Percentiles rank a stretch among this genome's conserved stretches.
Evolutionary conservation across 2,797 vertebrate species (phyloP).

Genomic region (Erethizon dorsatum): DNA sequence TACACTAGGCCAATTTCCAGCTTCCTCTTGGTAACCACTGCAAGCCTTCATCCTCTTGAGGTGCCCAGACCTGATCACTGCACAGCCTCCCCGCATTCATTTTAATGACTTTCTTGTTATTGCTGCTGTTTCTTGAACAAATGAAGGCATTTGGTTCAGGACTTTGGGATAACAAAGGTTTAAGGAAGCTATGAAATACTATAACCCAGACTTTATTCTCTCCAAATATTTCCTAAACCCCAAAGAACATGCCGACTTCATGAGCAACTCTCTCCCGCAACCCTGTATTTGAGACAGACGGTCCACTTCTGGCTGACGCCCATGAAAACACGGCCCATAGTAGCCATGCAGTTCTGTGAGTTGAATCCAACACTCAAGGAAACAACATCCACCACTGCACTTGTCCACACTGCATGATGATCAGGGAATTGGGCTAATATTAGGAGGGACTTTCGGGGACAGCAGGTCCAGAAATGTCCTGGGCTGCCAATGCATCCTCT

Average conservation of each 20-base stretch:
- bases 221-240: not conserved
- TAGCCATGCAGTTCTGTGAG: not conserved
- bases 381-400: rapidly evolving
- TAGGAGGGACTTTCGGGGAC: not conserved
- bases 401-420: rapidly evolving
- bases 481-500: rapidly evolving
- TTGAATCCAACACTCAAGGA: not conserved
- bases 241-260: not conserved
- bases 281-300: not conserved
- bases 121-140: not conserved
- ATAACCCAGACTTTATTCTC: not conserved
- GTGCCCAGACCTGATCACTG: rapidly evolving
- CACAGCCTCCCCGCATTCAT: rapidly evolving
- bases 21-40: not conserved
- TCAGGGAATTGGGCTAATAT: not conserved
- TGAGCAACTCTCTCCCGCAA: not conserved
- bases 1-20: rapidly evolving
- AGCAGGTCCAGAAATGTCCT: rapidly evolving
- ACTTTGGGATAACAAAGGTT: not conserved
- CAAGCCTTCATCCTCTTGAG: rapidly evolving
- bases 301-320: not conserved
- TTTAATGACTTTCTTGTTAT: not conserved
- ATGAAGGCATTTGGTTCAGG: not conserved
- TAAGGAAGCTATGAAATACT: not conserved
- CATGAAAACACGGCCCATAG: not conserved